These are phyloP conservation scores for Hippocampus mohnikei DNA, from an alignment of 2,113 vertebrate genomes.

Conservation along the genomic window DNA sequence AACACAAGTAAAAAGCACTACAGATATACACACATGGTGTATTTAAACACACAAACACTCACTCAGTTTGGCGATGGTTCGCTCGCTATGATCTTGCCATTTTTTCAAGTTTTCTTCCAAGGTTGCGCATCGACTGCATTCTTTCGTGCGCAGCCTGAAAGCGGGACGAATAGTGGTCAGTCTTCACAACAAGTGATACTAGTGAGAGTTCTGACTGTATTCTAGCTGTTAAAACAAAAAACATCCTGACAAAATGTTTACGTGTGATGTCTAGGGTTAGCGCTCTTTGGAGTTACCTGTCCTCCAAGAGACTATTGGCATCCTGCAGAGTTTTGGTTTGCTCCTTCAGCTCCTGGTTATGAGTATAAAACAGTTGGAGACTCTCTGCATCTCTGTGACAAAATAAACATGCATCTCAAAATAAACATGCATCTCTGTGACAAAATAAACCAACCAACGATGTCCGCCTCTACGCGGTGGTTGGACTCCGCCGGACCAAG, in stretches of 20 bases:
- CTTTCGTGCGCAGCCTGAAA: conserved; percentile 78
- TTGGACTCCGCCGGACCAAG: too few relatives aligned
- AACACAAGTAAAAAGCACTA: background rate
- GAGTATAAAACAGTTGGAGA: conserved; percentile 88
- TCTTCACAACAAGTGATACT: background rate
- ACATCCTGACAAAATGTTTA: background rate
- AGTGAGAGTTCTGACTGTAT: background rate
- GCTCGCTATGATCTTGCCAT: conserved; percentile 78
- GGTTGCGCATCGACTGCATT: conserved; percentile 84
- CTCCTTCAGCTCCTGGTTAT: conserved; percentile 89
- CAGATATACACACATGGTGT: background rate
- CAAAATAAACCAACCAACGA: too few relatives aligned
- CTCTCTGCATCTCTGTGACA: conserved; percentile 87
- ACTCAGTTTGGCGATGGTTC: conserved; percentile 84
- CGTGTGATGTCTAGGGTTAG: background rate
- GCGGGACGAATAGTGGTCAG: background rate
- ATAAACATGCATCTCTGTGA: too few relatives aligned
- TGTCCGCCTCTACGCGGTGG: too few relatives aligned
- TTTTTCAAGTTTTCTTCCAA: conserved; percentile 84
- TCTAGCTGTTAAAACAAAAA: background rate
- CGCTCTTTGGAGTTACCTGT: conserved; percentile 71
- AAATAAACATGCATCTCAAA: too few relatives aligned
- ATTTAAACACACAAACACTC: conserved; percentile 56
- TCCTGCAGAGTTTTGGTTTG: conserved; percentile 88
- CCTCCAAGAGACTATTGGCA: conserved; percentile 82